Percentiles rank a stretch among this genome's conserved stretches.
phyloP scores from a whole-genome alignment of 2,113 vertebrate species.

The Haemorhous mexicanus region DNA sequence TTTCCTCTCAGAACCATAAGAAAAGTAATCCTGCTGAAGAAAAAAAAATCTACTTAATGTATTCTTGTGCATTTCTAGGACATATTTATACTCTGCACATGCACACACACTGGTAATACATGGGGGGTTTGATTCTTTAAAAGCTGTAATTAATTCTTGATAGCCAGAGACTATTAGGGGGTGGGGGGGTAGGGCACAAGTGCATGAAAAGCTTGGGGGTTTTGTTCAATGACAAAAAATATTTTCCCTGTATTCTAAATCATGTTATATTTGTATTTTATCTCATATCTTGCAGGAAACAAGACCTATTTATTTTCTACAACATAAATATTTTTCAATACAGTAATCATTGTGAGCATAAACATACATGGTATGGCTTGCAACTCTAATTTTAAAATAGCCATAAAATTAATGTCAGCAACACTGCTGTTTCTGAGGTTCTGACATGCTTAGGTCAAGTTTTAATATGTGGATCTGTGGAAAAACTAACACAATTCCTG shows the following conservation, averaged over 20 bases:
- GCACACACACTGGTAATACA: neutral
- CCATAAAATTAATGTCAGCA: neutral
- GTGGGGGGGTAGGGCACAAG: rapidly evolving
- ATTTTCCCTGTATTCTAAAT: neutral
- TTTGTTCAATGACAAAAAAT: neutral
- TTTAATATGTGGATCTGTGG: neutral
- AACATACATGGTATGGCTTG: neutral
- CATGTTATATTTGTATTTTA: neutral
- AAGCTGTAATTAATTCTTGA: neutral
- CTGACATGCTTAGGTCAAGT: neutral
- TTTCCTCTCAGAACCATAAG: neutral
- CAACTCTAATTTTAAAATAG: neutral
- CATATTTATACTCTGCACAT: neutral
- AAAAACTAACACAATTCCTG: neutral
- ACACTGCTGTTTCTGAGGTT: neutral
- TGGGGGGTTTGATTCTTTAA: neutral
- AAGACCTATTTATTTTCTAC: neutral
- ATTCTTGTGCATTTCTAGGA: neutral
- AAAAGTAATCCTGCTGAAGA: neutral
- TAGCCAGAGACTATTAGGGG: neutral
- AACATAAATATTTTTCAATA: neutral
- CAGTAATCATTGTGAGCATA: neutral
- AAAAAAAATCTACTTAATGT: neutral
- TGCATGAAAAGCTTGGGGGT: neutral
- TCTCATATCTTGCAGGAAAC: neutral